These are phyloP conservation scores for Spilogale gracilis DNA, from an alignment of 2,113 vertebrate genomes.

Conservation along the genomic window DNA sequence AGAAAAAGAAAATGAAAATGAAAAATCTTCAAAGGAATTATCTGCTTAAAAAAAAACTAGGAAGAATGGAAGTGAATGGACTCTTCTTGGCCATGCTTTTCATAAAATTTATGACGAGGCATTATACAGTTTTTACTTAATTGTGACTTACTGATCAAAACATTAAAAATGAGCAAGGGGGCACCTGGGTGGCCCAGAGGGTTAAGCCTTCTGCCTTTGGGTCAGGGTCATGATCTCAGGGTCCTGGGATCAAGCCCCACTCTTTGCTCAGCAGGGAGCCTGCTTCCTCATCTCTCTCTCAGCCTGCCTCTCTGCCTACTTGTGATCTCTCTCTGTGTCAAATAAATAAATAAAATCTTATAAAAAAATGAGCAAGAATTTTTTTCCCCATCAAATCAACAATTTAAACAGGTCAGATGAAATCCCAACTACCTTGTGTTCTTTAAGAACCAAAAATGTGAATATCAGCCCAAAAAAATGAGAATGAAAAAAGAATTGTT, in stretches of 20 bases:
- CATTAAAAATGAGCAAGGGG: background rate
- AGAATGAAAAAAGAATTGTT: background rate
- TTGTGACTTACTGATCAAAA: background rate
- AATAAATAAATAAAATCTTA: too few species aligned
- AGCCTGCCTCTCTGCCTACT: too few species aligned
- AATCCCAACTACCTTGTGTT: background rate
- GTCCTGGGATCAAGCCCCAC: too few species aligned
- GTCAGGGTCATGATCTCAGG: too few species aligned
- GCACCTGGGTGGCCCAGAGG: too few species aligned
- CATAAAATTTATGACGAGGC: background rate
- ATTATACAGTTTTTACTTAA: background rate
- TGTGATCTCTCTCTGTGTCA: too few species aligned
- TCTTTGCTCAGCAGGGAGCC: too few species aligned
- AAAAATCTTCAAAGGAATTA: background rate
- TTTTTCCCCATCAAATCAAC: background rate
- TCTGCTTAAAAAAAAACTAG: background rate
- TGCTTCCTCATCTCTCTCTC: too few species aligned
- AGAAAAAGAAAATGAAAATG: background rate
- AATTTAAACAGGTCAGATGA: background rate
- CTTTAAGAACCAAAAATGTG: background rate
- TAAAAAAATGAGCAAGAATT: background rate
- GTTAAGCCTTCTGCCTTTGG: too few species aligned
- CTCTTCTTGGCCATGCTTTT: background rate
- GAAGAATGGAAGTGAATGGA: background rate
- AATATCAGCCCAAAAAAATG: background rate